Base-by-base conservation (phyloP, 2,888 invertebrate genomes). In the Plebejus melissa region DNA sequence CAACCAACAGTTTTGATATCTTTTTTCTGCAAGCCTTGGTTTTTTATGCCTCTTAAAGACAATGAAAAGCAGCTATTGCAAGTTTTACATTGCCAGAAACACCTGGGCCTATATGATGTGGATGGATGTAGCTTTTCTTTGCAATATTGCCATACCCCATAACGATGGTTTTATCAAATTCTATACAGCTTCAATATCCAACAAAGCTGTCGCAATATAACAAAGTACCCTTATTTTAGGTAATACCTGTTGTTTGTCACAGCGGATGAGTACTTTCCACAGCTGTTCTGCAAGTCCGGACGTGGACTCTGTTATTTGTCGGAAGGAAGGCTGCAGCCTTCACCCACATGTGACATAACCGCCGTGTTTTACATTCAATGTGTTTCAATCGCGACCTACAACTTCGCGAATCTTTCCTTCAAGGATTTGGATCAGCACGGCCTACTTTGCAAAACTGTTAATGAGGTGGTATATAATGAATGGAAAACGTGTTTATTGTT, bases 281-380 rank as follows among this genome's bases (percentile, higher is more conserved):
- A 22, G 22, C 9, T 36, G 32, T 65, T 65, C 65, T 32, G 65
- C 32, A 65, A 65, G 65, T 65, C 65, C 65, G 65, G 65, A 65
- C 65, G 65, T 36, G 11, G 22, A 4, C 22, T 46, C 22, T 28
- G 46, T 46, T 46, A 71, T 71, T 71, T 70, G 70, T 41, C 70
- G 70, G 71, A 46, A 71, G 46, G 71, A 71, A 71, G 46, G 71
- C 22, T 32, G 72, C 32, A 32, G 28, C 72, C 72, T 72, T 72
- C 72, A 72, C 72, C 71, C 28, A 72, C 32, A 50, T 32, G 54
- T 72, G 32, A 72, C 32, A 32, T 72, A 72, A 54, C 50, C 28
- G 2, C 32, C 28, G 46, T 28, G 46, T 71, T 71, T 71, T 60
- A 65, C 65, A 32, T 65, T 60, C 60, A 60, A 60, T 36, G 65